Conservation (phyloP, 2,113 vertebrate species). For the Corythornis cristatus region DNA sequence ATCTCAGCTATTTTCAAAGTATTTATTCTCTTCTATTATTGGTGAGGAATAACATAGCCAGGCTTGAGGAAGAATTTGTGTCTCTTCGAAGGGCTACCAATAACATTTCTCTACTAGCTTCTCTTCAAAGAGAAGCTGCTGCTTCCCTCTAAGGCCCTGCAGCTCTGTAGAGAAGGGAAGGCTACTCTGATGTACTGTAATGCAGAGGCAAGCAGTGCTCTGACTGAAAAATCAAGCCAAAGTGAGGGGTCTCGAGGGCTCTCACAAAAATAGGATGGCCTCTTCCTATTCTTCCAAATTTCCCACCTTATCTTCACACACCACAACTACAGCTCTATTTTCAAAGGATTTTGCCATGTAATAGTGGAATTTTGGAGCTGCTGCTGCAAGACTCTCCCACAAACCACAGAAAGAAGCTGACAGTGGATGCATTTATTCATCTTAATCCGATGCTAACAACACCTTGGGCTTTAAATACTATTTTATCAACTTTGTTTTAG, state of each 20-base stretch:
- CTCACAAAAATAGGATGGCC: not conserved
- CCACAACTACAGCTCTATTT: not conserved
- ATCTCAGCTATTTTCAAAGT: not conserved
- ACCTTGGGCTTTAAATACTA: not conserved
- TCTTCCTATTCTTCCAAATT: not conserved
- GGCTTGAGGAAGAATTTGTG: not conserved
- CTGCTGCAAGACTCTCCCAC: not conserved
- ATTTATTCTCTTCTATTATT: not conserved
- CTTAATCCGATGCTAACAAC: not conserved
- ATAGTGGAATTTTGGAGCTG: not conserved
- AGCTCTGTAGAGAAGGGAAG: not conserved
- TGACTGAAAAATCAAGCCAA: not conserved
- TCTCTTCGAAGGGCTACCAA: not conserved
- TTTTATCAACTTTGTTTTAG: not conserved
- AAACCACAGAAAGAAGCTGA: not conserved
- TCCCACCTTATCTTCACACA: not conserved
- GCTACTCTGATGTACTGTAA: not conserved
- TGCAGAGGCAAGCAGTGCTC: not conserved
- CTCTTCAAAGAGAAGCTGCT: slow-evolving; percentile 9
- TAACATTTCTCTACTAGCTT: not conserved
- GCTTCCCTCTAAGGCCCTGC: not conserved
- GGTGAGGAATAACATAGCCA: not conserved
- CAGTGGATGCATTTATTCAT: not conserved
- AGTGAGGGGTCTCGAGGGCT: not conserved
- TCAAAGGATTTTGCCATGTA: not conserved